Conservation (phyloP, 1,140 invertebrate species). For the Campoletis sonorensis region DNA sequence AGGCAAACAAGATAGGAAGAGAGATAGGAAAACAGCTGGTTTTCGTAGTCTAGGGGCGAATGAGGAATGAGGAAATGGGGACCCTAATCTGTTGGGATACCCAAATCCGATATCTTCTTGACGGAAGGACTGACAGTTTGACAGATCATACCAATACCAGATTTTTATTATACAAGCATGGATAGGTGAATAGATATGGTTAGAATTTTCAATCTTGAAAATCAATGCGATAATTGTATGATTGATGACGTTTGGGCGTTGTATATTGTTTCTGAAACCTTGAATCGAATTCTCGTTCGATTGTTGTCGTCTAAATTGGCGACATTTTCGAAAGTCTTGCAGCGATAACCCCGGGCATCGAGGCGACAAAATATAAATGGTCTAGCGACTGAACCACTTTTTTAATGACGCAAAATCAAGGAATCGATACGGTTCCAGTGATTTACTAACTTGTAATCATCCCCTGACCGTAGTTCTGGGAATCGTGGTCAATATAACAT, state of each 20-base stretch:
- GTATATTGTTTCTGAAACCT: too few relatives aligned
- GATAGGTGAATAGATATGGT: too few relatives aligned
- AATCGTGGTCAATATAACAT: not conserved
- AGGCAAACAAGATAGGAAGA: not conserved
- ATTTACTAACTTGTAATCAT: not conserved
- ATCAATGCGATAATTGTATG: too few relatives aligned
- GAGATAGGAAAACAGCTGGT: not conserved
- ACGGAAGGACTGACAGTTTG: not conserved
- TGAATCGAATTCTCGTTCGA: too few relatives aligned
- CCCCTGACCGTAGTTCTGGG: not conserved
- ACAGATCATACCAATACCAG: too few relatives aligned
- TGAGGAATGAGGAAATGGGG: slow-evolving; percentile 63
- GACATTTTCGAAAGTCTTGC: too few relatives aligned
- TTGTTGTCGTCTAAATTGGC: too few relatives aligned
- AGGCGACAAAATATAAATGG: too few relatives aligned
- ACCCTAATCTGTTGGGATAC: slow-evolving; percentile 70
- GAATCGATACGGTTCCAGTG: not conserved
- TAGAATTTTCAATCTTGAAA: too few relatives aligned
- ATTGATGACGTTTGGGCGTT: too few relatives aligned
- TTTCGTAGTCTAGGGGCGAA: slow-evolving; percentile 60
- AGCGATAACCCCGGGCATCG: too few relatives aligned
- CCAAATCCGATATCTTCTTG: slow-evolving; percentile 65
- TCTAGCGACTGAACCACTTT: too few relatives aligned
- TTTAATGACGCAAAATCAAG: not conserved
- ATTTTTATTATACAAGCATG: not conserved